These are phyloP conservation scores for Ommatoiulus sabulosus DNA, from an alignment of 2,888 invertebrate genomes.

Conservation along the genomic window DNA sequence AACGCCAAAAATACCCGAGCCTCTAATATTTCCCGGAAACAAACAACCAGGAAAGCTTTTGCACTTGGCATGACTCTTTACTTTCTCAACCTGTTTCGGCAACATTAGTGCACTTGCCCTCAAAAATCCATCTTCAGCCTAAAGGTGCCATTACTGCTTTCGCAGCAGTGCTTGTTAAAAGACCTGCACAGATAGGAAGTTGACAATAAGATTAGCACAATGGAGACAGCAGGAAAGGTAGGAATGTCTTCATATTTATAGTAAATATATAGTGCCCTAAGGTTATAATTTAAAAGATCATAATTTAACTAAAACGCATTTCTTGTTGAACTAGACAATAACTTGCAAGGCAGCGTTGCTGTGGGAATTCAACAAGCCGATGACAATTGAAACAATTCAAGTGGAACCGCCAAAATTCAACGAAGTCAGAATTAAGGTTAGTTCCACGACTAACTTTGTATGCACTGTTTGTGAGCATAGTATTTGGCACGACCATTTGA, in stretches of 20 bases:
- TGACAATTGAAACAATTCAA: slow-evolving; percentile 85
- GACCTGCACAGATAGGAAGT: not conserved
- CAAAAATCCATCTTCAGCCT: not conserved
- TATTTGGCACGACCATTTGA: no score
- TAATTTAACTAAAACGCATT: not conserved
- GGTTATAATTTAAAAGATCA: not conserved
- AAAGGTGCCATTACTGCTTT: not conserved
- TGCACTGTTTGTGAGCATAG: no score
- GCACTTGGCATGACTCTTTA: not conserved
- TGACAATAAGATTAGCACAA: not conserved
- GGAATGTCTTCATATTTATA: not conserved
- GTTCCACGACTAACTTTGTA: not conserved
- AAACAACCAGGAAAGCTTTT: slow-evolving; percentile 1
- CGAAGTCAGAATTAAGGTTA: slow-evolving; percentile 59
- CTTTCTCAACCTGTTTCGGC: no score
- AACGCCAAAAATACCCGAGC: not conserved
- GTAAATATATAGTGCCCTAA: not conserved
- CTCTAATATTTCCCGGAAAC: not conserved
- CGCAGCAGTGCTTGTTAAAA: not conserved
- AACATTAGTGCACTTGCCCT: not conserved
- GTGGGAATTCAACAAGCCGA: slow-evolving; percentile 91
- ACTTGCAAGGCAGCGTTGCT: slow-evolving; percentile 95
- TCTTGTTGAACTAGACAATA: slow-evolving; percentile 76
- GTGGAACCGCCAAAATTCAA: slow-evolving; percentile 58
- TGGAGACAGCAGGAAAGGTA: not conserved